phyloP scores from a whole-genome alignment of 2,797 vertebrate genomes.

The Cryptoblepharus egeriae region DNA sequence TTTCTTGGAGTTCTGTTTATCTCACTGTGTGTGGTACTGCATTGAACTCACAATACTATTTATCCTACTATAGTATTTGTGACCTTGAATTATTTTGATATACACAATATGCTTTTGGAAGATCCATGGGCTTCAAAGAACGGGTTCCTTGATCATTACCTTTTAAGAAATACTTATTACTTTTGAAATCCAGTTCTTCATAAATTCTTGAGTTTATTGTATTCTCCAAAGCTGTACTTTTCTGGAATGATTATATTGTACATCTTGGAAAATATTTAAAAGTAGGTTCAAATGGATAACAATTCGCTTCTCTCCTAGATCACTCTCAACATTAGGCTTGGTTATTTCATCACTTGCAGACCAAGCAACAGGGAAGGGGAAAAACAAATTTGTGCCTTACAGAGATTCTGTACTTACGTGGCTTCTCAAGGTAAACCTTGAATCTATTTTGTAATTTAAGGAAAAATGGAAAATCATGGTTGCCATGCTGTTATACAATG shows the following conservation, averaged over 20 bases:
- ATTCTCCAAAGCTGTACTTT: neutral
- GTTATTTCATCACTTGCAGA: constrained; percentile 98
- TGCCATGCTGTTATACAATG: neutral
- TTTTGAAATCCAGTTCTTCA: neutral
- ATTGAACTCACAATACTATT: rapidly evolving
- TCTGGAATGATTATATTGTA: neutral
- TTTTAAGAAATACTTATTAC: neutral
- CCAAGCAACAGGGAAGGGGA: constrained; percentile 94
- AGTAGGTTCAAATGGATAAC: constrained; percentile 30
- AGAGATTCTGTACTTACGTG: constrained; percentile 98
- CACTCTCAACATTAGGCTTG: constrained; percentile 94
- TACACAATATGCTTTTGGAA: neutral
- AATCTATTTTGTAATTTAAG: neutral
- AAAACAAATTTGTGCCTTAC: constrained; percentile 97
- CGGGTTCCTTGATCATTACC: neutral
- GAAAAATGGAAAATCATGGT: neutral
- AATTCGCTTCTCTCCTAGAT: constrained; percentile 77
- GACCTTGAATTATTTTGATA: constrained; percentile 6
- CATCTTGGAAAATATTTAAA: constrained; percentile 1
- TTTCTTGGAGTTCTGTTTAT: neutral
- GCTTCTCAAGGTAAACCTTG: constrained; percentile 91
- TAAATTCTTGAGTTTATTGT: neutral
- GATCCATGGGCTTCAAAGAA: rapidly evolving
- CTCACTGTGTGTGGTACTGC: neutral
- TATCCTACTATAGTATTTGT: neutral